Evolutionary conservation across 2,797 vertebrate genomes (phyloP), one percentile per base, ranked within the genome.

Genomic region (Smutsia gigantea): DNA sequence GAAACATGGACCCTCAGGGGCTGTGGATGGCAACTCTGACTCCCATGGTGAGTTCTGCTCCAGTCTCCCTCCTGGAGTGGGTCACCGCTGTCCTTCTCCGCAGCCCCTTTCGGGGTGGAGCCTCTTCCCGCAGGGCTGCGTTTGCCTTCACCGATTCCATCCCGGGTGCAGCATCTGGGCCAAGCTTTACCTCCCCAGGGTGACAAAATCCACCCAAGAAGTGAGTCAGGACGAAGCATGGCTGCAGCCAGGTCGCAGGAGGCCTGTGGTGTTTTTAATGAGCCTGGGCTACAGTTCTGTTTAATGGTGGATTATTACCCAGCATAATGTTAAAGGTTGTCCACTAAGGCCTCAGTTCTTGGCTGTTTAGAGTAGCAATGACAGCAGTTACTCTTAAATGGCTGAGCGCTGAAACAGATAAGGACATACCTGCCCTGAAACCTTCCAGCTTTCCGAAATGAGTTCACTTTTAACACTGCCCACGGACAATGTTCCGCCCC

Each of bases 121-220:
- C 75, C 77, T 96, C 97, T 94, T 90, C 97, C 34, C 34, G 25
- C 42, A 77, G 81, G 96, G n/a, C 2, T 94, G 66, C 49, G 39
- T 84, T 83, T 90, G 39, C 37, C 91, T 85, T 91, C 78, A 78
- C 7, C 46, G 49, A 86, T n/a, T 90, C 55, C 79, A 83, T 84
- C 87, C 61, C 69, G 57, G 25, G 46, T 61, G 27, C 69, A 94
- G 78, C 92, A 57, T 37, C 81, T 90, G 82, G 61, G 42, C 90
- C 85, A 71, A 93, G 82, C 37, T 94, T 87, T 7, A 51, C 83
- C 69, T 97, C 87, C 49, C 61, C 49, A 7, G 75, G 42, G 88
- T 82, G 94, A 96, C 78, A 95, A 97, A 93, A 90, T 1, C 85
- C 95, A 51, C 66, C 95, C 27, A 11, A 96, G 93, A 55, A 97